phyloP scores from a whole-genome alignment of 2,113 vertebrate genomes.

The Saccopteryx bilineata region DNA sequence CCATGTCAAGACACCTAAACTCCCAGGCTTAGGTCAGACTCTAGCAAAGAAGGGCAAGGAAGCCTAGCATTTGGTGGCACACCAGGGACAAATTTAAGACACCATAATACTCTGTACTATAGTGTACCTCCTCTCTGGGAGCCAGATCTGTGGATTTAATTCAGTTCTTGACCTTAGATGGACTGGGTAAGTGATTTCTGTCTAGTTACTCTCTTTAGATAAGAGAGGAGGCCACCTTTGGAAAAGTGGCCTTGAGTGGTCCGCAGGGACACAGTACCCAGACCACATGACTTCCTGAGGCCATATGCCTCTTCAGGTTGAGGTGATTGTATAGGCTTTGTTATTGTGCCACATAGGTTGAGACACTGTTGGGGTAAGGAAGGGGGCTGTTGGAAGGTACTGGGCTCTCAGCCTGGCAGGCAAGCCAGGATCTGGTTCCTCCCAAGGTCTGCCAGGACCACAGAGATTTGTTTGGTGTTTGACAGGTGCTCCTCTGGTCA shows the following conservation, averaged over 20 bases:
- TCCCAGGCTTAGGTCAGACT: neutral
- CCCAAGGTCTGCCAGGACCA: neutral
- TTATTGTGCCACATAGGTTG: neutral
- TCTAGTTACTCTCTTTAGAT: neutral
- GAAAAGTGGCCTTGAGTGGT: neutral
- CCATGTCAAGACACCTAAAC: neutral
- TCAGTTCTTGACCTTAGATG: slow-evolving; percentile 17
- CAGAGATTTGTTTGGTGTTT: slow-evolving; percentile 80
- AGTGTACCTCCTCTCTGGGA: neutral
- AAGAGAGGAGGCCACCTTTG: neutral
- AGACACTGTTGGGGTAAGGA: neutral
- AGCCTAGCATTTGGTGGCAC: neutral
- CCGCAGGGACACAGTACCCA: neutral
- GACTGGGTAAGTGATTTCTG: slow-evolving; percentile 15
- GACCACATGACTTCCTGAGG: neutral
- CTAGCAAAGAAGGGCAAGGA: neutral
- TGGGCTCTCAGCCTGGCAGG: neutral
- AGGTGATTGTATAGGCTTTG: neutral
- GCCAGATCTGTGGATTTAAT: neutral
- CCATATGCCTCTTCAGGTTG: neutral
- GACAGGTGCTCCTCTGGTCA: slow-evolving; percentile 77
- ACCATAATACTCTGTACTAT: neutral
- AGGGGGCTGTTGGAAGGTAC: neutral
- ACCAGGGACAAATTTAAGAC: neutral
- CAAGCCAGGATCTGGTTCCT: neutral